Percentiles rank a stretch among this genome's conserved stretches.
Evolutionary conservation across 2,888 invertebrate species (phyloP).

Genomic region (Cryptosula pallasiana): DNA sequence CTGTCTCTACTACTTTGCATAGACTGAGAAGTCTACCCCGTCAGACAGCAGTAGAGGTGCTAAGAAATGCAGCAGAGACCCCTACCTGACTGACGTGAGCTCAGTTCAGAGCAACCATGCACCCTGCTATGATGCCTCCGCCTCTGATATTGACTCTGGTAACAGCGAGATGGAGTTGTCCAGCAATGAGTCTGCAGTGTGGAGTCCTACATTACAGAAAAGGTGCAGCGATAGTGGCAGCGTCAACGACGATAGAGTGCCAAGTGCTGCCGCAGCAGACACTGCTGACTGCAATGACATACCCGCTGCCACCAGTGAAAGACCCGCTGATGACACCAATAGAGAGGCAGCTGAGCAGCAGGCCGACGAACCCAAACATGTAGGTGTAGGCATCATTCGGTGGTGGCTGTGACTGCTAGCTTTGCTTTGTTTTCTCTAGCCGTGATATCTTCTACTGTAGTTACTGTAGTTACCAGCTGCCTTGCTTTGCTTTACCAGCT

Average conservation of each 20-base stretch:
- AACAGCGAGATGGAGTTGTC: constrained; percentile 23
- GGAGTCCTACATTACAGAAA: neutral
- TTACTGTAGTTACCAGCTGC: too few relatives aligned
- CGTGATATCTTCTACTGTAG: too few relatives aligned
- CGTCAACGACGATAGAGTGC: neutral
- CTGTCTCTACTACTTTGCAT: neutral
- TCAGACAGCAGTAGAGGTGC: neutral
- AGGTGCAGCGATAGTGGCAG: neutral
- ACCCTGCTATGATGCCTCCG: constrained; percentile 23
- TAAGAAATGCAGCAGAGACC: neutral
- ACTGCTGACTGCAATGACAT: neutral
- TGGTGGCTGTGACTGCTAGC: too few relatives aligned
- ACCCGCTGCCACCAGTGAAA: neutral
- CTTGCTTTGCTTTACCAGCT: too few relatives aligned
- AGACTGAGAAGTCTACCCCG: neutral
- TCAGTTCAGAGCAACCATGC: neutral
- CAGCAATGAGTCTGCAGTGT: constrained; percentile 13
- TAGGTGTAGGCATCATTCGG: too few relatives aligned
- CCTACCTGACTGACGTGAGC: neutral
- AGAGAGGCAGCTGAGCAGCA: neutral
- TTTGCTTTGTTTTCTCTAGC: too few relatives aligned
- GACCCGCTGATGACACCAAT: neutral
- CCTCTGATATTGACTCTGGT: constrained; percentile 17
- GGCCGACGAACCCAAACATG: neutral
- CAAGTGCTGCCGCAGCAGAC: neutral